phyloP scores from a whole-genome alignment of 1,140 invertebrate species.

The Drosophila kanapiae region DNA sequence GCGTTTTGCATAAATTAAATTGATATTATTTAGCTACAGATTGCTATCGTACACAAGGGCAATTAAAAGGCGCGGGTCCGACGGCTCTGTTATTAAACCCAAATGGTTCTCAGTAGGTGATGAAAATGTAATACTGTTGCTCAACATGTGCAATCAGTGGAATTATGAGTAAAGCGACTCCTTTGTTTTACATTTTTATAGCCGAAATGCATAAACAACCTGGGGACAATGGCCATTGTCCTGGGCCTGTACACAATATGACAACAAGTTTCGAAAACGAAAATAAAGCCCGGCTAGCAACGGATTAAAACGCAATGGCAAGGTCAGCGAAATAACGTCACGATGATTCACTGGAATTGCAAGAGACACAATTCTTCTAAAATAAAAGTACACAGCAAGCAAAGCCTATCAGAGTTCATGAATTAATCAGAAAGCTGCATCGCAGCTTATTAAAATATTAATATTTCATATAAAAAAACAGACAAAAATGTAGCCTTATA shows the following conservation, averaged over 20 bases:
- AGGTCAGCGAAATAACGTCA: constrained; percentile 25
- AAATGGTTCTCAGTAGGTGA: constrained; percentile 25
- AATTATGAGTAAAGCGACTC: constrained; percentile 24
- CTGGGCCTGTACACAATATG: constrained; percentile 13
- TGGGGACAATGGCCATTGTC: constrained; percentile 72
- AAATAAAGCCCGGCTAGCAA: constrained; percentile 8
- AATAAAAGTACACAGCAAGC: neutral
- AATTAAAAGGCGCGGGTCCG: constrained; percentile 60
- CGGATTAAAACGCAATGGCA: constrained; percentile 12
- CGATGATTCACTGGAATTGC: constrained; percentile 31
- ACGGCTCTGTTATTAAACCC: constrained; percentile 30
- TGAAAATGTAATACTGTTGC: constrained; percentile 18
- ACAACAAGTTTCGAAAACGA: constrained; percentile 16
- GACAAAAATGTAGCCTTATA: neutral
- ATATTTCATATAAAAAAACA: neutral
- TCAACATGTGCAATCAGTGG: constrained; percentile 3
- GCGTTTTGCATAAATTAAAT: constrained; percentile 66
- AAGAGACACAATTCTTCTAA: constrained; percentile 26
- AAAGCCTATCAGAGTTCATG: neutral
- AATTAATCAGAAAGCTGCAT: neutral
- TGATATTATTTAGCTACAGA: constrained; percentile 61
- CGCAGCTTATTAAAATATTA: neutral
- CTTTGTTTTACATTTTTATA: constrained; percentile 27
- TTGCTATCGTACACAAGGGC: constrained; percentile 45
- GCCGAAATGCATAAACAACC: constrained; percentile 25